Evolutionary conservation across 23 tunicate species (phyloP), one percentile per base, ranked within the genome.

Genomic region (Trididemnum nubilum): DNA sequence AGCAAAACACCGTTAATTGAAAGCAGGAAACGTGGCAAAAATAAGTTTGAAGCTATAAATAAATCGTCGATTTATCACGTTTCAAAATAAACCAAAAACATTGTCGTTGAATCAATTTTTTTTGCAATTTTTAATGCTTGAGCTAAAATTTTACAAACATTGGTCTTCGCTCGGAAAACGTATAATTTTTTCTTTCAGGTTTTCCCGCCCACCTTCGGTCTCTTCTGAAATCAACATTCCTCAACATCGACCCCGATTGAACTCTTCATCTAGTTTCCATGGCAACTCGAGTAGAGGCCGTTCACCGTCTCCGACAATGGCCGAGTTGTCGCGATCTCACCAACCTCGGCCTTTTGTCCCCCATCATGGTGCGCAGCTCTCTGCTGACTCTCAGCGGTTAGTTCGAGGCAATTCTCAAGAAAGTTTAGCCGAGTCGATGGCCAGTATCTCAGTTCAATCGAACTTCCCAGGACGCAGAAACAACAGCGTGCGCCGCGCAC

Each of bases 241-340:
- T 15, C 82, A 74, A 31, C 63, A 59, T 4, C 83, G 97, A 33
- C 90, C 82, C 38, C 87, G 97, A 27, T 40, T 85, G 18, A 85
- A 91, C 82, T 91, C 97, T 19, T 35, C 86, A 32, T 91, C 97
- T 29, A 91, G 90, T 82, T 91, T 58, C 90, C 86, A 85, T 33
- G 88, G 88, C 71, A 84, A 84, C 88, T 39, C 33, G 24, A 76
- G 72, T 49, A 59, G 83, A 36, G 85, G 63, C 0, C 82, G 87
- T 0, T 91, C 97, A 2, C 88, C 95, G 29, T 66, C 97, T 1
- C 73, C 78, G 1, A n/a, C 82, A 35, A 61, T 51, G 30, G 22
- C 71, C 9, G 94, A 83, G 38, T 57, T 72, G 18, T 76, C 90
- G 21, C 90, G 90, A 19, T 85, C 97, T 5, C 81, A 40, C 51